A percentile compares a stretch with the other conserved stretches of the same genome.
phyloP scores from a whole-genome alignment of 2,113 vertebrate species.

The Lophotis ruficrista region DNA sequence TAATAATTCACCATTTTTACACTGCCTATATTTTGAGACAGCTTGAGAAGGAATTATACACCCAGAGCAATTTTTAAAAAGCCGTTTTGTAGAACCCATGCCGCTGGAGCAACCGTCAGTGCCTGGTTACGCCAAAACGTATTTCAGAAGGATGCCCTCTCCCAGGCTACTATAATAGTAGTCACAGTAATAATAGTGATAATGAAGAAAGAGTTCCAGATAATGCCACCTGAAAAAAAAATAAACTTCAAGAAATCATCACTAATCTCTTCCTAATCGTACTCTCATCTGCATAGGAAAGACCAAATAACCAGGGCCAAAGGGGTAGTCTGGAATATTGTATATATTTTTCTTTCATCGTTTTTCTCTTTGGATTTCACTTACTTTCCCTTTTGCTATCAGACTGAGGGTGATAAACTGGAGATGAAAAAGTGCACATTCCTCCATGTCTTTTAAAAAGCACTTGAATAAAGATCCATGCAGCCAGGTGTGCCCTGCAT shows the following conservation, averaged over 20 bases:
- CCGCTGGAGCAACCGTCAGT: background rate
- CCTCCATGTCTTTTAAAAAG: conserved; percentile 28
- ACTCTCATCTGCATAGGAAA: background rate
- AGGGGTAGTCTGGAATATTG: background rate
- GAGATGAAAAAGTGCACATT: conserved; percentile 22
- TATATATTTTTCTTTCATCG: background rate
- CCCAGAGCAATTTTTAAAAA: background rate
- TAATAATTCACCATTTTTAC: background rate
- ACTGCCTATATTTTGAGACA: background rate
- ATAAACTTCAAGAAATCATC: background rate
- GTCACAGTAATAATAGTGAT: background rate
- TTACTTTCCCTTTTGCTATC: background rate
- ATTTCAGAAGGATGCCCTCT: background rate
- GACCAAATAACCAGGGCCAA: background rate
- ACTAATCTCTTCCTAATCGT: background rate
- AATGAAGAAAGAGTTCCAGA: background rate
- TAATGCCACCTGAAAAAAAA: background rate
- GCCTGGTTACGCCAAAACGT: background rate
- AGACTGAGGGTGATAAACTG: conserved; percentile 24
- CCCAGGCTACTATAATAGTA: background rate
- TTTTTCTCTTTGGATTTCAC: background rate
- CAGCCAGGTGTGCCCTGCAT: background rate
- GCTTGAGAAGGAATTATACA: background rate
- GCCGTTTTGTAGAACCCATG: background rate
- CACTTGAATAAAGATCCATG: background rate